Evolutionary conservation across 1,140 invertebrate species (phyloP).

Genomic region (Saccostrea cuccullata): DNA sequence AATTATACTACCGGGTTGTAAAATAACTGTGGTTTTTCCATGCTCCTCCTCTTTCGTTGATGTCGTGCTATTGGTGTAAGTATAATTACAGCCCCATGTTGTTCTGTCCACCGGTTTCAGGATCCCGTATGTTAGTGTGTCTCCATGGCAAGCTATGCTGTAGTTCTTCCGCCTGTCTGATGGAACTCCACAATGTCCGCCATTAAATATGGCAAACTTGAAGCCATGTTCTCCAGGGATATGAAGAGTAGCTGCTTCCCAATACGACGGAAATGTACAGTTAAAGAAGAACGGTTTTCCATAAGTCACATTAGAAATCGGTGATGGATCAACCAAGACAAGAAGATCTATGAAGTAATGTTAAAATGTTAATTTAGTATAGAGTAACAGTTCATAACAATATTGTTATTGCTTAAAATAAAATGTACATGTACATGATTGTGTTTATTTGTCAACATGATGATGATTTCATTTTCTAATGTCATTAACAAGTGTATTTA

Average conservation of each 20-base stretch:
- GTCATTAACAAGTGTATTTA: too few species aligned
- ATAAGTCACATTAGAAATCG: not conserved
- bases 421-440: too few species aligned
- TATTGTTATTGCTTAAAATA: too few species aligned
- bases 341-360: not conserved
- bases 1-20: not conserved
- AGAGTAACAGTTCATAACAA: too few species aligned
- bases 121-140: not conserved
- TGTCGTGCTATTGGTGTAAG: not conserved
- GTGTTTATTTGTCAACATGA: too few species aligned
- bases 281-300: not conserved
- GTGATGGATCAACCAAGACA: not conserved
- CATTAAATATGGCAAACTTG: slow-evolving; percentile 14
- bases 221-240: not conserved
- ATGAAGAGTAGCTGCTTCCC: not conserved
- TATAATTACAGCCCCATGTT: not conserved
- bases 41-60: not conserved
- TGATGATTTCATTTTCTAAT: too few species aligned
- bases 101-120: not conserved
- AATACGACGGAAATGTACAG: not conserved
- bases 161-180: not conserved
- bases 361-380: too few species aligned
- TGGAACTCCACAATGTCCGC: not conserved
- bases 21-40: not conserved
- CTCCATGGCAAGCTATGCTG: not conserved